These are phyloP conservation scores for Nemotelus pantherinus DNA, from an alignment of 2,888 invertebrate species.

Conservation along the genomic window DNA sequence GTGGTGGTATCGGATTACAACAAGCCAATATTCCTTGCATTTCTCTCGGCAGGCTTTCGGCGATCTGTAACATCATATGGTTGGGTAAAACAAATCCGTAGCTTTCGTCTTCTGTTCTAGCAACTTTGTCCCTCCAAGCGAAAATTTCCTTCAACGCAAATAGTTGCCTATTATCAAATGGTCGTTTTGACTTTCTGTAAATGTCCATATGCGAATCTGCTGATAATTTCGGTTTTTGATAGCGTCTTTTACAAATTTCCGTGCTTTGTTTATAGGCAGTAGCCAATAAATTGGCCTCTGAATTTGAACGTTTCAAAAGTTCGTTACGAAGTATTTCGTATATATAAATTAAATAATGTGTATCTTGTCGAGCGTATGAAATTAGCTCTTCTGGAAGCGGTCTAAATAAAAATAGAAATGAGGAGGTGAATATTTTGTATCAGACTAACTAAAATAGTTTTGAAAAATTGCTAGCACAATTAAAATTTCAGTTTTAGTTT, in stretches of 20 bases:
- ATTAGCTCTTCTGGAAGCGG: constrained; percentile 85
- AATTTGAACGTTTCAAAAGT: constrained; percentile 73
- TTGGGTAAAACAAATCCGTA: constrained; percentile 92
- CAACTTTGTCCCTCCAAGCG: constrained; percentile 87
- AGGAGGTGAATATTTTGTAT: not conserved
- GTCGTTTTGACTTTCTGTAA: constrained; percentile 79
- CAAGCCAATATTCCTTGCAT: constrained; percentile 92
- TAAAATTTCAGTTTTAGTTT: too few relatives aligned
- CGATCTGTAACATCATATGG: constrained; percentile 92
- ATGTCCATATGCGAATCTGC: constrained; percentile 79
- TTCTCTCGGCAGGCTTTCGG: constrained; percentile 88
- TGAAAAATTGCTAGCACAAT: too few relatives aligned
- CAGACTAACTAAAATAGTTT: too few relatives aligned
- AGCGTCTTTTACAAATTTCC: constrained; percentile 81
- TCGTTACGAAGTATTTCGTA: constrained; percentile 83
- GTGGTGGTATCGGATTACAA: constrained; percentile 91
- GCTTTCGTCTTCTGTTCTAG: constrained; percentile 91
- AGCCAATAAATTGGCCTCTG: constrained; percentile 71
- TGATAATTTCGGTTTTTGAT: constrained; percentile 77
- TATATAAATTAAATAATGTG: constrained; percentile 92
- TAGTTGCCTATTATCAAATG: constrained; percentile 86
- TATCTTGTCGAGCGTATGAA: constrained; percentile 91
- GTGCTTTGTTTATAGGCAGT: constrained; percentile 80
- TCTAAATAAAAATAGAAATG: constrained; percentile 61
- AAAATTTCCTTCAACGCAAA: constrained; percentile 83